Base-by-base conservation (phyloP, 2,113 vertebrate species). In the Scalopus aquaticus region DNA sequence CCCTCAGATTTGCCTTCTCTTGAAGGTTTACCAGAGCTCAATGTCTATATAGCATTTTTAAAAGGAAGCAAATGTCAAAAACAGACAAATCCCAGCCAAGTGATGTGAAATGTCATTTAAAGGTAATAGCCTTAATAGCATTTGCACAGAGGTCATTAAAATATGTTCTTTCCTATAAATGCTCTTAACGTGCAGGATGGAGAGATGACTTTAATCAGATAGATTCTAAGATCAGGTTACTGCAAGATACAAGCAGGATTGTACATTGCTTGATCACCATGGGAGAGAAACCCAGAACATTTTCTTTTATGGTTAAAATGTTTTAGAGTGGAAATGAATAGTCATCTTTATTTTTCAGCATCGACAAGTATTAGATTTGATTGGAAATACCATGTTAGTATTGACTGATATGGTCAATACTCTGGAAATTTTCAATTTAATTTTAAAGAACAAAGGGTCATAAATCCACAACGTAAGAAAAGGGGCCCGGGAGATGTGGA, bases 81-180 rank as follows among this genome's bases (percentile, higher is more conserved):
- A 54, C 58, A 42, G 70, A 90, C 26, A 85, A 92, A 95, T 91
- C 44, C n/a, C 74, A 90, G 77, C 64, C 46, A 49, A 49, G 11
- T 49, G 46, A 49, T 49, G 46, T 8, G 85, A 96, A 96, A 91
- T 89, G n/a, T 90, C 78, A 96, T 87, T 95, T 92, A 20, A 87
- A 37, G 46, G 49, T 94, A 93, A 96, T 83, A 91, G 56, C 46
- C 72, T 91, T 96, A 94, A 91, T 83, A 91, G 56, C 56, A 58
- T 88, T 72, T 93, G 58, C 54, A 67, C 83, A 51, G 13, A 60
- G 73, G 86, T 77, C 67, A 80, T 84, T 91, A 96, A 85, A 83
- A 90, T 93, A 64, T 87, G 93, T 83, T 93, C n/a, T 84, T 91
- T 79, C 77, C 82, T 93, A 56, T 70, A 73, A 67, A 77, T 89